phyloP scores from a whole-genome alignment of 2,113 vertebrate species.

The Scophthalmus maximus region DNA sequence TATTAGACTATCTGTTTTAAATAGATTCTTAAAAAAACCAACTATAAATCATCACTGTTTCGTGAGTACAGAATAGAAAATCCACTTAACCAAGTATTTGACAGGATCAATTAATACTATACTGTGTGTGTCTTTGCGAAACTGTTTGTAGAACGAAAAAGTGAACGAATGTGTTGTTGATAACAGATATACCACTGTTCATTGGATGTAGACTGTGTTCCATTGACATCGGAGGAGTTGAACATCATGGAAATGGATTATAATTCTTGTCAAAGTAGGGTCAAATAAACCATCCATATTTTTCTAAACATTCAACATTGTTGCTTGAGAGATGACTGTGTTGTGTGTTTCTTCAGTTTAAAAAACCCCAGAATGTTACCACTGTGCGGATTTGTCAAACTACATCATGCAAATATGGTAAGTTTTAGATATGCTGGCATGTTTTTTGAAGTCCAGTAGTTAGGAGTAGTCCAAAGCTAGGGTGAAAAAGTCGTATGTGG shows the following conservation, averaged over 20 bases:
- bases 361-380: no score
- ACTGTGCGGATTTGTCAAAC: no score
- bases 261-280: slow-evolving; percentile 81
- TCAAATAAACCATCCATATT: slow-evolving; percentile 86
- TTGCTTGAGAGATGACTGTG: slow-evolving; percentile 36
- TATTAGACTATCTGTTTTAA: slow-evolving; percentile 82
- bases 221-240: slow-evolving; percentile 74
- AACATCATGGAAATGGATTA: slow-evolving; percentile 67
- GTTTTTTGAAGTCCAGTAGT: no score
- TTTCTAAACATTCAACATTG: slow-evolving; percentile 77
- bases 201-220: slow-evolving; percentile 84
- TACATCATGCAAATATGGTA: no score
- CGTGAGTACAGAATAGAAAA: slow-evolving; percentile 80
- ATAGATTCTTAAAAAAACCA: slow-evolving; percentile 73
- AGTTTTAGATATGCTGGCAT: no score
- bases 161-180: slow-evolving; percentile 77
- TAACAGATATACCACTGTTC: slow-evolving; percentile 73
- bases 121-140: slow-evolving; percentile 79
- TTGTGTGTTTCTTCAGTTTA: slow-evolving; percentile 34
- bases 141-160: slow-evolving; percentile 77
- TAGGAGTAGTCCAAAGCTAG: no score
- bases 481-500: no score
- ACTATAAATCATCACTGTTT: slow-evolving; percentile 78
- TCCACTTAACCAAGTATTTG: slow-evolving; percentile 82
- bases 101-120: slow-evolving; percentile 77